Percentiles rank a stretch among this genome's conserved stretches.
Conservation (phyloP, 2,888 invertebrate genomes). For the Drosophila acutilabella region DNA sequence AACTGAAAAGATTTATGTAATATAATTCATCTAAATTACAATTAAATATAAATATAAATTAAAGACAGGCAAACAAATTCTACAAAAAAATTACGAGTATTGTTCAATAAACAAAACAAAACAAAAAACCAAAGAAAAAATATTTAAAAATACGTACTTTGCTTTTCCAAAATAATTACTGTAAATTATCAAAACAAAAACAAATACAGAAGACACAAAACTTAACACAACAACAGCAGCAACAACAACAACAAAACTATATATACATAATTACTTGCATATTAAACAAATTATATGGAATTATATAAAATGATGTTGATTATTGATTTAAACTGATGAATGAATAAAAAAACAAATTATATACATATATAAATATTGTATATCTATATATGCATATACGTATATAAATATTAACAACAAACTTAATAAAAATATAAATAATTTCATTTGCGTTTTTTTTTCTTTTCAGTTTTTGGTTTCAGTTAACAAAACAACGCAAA, state of each 20-base stretch:
- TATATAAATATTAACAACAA: conserved; percentile 60
- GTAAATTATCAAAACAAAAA: conserved; percentile 67
- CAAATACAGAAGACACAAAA: conserved; percentile 47
- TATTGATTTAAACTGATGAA: conserved; percentile 76
- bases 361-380: conserved; percentile 51
- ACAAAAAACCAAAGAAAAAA: conserved; percentile 16
- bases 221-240: conserved; percentile 64
- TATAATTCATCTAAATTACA: conserved; percentile 77
- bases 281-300: conserved; percentile 78
- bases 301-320: conserved; percentile 80
- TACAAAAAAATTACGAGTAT: conserved; percentile 56
- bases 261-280: conserved; percentile 72
- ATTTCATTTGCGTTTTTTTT: conserved; percentile 54
- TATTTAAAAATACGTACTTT: conserved; percentile 57
- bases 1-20: conserved; percentile 76
- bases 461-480: conserved; percentile 60
- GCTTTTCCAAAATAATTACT: conserved; percentile 72
- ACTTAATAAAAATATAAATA: conserved; percentile 34
- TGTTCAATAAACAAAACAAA: conserved; percentile 61
- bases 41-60: conserved; percentile 23
- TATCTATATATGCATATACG: conserved; percentile 55
- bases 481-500: conserved; percentile 33
- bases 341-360: conserved; percentile 71
- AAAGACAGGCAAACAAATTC: conserved; percentile 54
- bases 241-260: conserved; percentile 58